Evolutionary conservation across 2,888 invertebrate species (phyloP), one percentile per base, ranked within the genome.

Genomic region (Cryptus viduatorius): DNA sequence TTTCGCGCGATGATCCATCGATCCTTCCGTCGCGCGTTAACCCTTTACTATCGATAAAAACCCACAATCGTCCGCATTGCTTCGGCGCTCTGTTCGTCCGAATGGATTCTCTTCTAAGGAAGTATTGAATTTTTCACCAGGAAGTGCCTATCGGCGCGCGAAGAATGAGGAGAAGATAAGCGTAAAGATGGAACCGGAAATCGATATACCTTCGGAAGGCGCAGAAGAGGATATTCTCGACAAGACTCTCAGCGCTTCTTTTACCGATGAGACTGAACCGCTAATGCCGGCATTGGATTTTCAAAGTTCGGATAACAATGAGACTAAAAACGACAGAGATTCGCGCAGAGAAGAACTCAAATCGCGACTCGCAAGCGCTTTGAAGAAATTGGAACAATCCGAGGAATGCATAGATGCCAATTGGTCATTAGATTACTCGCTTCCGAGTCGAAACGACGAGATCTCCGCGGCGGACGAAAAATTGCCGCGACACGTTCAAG

Each of bases 311-410:
- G 65, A 42, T n/a, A 53, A 68, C 29, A 4, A 37, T 71, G 67
- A 59, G 12, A 78, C 59, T 14, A 77, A 71, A 31, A 65, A 68
- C 7, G 81, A 82, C 50, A 84, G 65, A 65, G 85, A 84, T 24
- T 71, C 84, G 0, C 86, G 80, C 61, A 78, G 69, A 31, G 78
- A 83, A 24, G 88, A 89, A 79, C 81, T 90, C 24, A 46, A 83
- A 14, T 71, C 72, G 19, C 83, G 88, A 64, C 76, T 90, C 24
- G 68, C 76, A 12, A 79, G 44, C 16, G 84, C 88, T 8, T 50
- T 86, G 50, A 85, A 83, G 19, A 90, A 87, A 78, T 81, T 90
- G 69, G 81, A 90, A 61, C 79, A 81, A 31, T 87, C 83, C 44
- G 88, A 90, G n/a, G 53, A 76, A 53, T 68, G 48, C n/a, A 76